Evolutionary conservation across 2,113 vertebrate species (phyloP), one percentile per base, ranked within the genome.

Genomic region (Lophotis ruficrista): DNA sequence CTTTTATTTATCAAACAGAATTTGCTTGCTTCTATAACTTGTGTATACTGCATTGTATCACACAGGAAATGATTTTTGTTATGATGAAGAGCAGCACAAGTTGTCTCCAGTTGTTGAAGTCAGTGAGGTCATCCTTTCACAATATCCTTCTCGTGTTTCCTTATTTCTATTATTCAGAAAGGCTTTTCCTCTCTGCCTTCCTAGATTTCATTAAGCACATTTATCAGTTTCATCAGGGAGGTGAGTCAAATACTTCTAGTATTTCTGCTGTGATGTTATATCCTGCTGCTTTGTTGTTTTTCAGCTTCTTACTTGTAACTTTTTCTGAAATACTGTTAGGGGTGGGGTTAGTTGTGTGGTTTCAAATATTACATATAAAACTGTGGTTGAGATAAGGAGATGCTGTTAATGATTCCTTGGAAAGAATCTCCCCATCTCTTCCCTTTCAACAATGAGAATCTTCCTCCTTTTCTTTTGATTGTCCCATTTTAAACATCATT

Each of bases 1-100:
- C 45, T 89, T 92, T 83, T 87, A 95, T 93, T 94, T 96, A 84
- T 87, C 64, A 83, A 92, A 91, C 54, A 91, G 60, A 91, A 53
- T 87, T 91, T 73, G 28, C 81, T 87, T 95, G 45, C 45, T 93
- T 88, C 86, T 78, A 7, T 87, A 90, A 70, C 37, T 19, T 90
- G 66, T 92, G 18, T 96, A 82, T 76, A 72, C 48, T 87, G 47
- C 70, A 37, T 51, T 87, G 64, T 82, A 89, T 81, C 72, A 82
- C 56, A 47, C 56, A 94, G 84, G 87, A 96, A 93, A 82, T 91
- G 2, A 58, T 78, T 93, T 94, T 94, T 94, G 47, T 64, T 78
- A 6, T 78, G 68, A 61, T 41, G 77, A 92, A 73, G 64, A 77
- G 31, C 37, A 87, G 54, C n/a, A 93, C 45, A 83, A 91, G 28